Base-by-base conservation (phyloP, 1,140 invertebrate species). In the Asobara japonica region DNA sequence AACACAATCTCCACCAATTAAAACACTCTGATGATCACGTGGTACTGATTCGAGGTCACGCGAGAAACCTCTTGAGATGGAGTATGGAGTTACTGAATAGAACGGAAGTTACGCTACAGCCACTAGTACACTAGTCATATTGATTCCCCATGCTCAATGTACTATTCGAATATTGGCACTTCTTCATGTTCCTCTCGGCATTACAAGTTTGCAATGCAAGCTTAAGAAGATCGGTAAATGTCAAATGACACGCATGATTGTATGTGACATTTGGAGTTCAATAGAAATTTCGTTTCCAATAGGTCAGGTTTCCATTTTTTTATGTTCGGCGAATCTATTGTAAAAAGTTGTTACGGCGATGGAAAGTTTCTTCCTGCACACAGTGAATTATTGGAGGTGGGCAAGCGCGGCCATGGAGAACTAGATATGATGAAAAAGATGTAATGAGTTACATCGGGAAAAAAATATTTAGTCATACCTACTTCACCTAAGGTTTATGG, bases 1-100 rank as follows among this genome's bases (percentile, higher is more conserved):
- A 74, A 72, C 68, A 73, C 69, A 66, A 76, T 80, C 78, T 80
- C 81, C 80, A 82, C 86, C 86, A 87, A 86, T 87, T 86, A 86
- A 87, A 87, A 86, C 76, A 80, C 80, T 73, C 82, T 80, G 73
- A 80, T 76, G 74, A 79, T 86, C 86, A 85, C 85, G 86, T 85
- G 86, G 79, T 79, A 64, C 65, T 38, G 60, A 74, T 27, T 68
- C 71, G 69, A 65, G 62, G 33, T 69, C 27, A 22, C 51, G 27
- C 33, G 16, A 18, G 25, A 13, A 68, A 33, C 30, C 33, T 65
- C 64, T 25, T 7, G 22, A 51, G 45, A 56, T 56, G 51, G 51
- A 56, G 48, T 51, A 29, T 51, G 7, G 45, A 48, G 16, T 56
- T 27, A 45, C 27, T 66, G 20, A 16, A 66, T 22, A 13, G 27